Conservation (phyloP, 2,888 invertebrate genomes). For the Ophion obscuratus region DNA sequence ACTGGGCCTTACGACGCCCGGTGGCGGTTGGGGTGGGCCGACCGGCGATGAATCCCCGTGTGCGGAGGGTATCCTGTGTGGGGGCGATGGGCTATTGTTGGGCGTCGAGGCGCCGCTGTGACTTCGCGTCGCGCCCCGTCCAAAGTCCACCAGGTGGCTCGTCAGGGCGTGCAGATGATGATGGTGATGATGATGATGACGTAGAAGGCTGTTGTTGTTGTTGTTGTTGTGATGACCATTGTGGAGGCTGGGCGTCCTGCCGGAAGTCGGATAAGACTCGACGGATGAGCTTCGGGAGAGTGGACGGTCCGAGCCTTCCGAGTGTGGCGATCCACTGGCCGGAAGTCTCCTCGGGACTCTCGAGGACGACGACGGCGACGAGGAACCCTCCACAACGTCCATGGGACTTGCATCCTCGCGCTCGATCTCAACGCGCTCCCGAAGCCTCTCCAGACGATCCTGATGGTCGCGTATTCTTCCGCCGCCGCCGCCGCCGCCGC, state of each 20-base stretch:
- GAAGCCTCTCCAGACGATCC: conserved; percentile 74
- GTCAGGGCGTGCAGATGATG: conserved; percentile 74
- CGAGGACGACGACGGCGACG: conserved; percentile 77
- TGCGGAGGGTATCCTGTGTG: conserved; percentile 78
- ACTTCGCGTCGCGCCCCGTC: conserved; percentile 74
- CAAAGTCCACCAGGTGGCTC: conserved; percentile 75
- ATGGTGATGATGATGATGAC: conserved; percentile 71
- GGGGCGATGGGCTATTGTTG: conserved; percentile 82
- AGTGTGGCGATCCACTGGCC: conserved; percentile 84
- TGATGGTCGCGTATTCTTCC: conserved; percentile 60
- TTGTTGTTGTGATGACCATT: conserved; percentile 76
- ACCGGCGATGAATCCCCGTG: conserved; percentile 74
- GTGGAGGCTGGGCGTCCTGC: conserved; percentile 84
- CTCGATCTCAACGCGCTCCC: conserved; percentile 78
- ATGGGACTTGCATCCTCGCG: conserved; percentile 78
- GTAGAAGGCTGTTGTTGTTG: conserved; percentile 70
- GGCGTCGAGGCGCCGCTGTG: conserved; percentile 82
- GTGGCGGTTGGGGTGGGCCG: conserved; percentile 86
- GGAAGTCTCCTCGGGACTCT: conserved; percentile 73
- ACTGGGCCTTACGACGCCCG: conserved; percentile 84
- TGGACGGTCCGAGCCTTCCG: conserved; percentile 84
- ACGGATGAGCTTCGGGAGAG: conserved; percentile 81
- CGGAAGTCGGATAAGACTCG: conserved; percentile 80
- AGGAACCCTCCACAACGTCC: conserved; percentile 80
- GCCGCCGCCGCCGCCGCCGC: conserved; percentile 85